A percentile compares a stretch with the other conserved stretches of the same genome.
These are phyloP conservation scores for Lagocephalus sceleratus DNA, from an alignment of 2,797 vertebrate genomes.

Conservation along the genomic window DNA sequence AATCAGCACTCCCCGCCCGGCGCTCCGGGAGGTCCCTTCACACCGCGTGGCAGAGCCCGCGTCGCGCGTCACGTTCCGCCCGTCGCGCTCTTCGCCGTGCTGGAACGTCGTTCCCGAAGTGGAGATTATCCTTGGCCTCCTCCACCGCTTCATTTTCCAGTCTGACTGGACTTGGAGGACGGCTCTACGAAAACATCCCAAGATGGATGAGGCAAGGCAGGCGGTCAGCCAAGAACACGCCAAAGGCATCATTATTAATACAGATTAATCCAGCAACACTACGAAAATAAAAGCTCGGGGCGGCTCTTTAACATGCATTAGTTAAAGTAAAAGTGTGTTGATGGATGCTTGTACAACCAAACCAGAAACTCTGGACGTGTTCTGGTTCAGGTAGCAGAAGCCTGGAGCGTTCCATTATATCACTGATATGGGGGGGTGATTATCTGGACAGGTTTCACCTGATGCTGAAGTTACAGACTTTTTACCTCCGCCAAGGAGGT, in stretches of 20 bases:
- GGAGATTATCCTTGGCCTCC: neutral
- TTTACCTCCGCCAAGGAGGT: too few species aligned
- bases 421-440: too few species aligned
- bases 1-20: slow-evolving; percentile 48
- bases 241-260: slow-evolving; percentile 1
- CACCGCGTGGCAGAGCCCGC: slow-evolving; percentile 18
- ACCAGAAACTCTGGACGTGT: too few species aligned
- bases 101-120: neutral
- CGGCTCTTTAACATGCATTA: neutral
- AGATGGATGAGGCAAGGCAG: slow-evolving; percentile 2
- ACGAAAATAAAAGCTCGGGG: neutral
- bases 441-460: too few species aligned
- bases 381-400: too few species aligned
- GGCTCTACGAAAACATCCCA: neutral
- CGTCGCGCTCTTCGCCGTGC: slow-evolving; percentile 2
- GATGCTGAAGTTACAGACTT: too few species aligned
- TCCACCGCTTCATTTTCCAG: neutral
- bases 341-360: neutral
- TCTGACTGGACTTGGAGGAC: neutral
- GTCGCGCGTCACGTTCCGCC: slow-evolving; percentile 21
- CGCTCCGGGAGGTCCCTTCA: slow-evolving; percentile 43
- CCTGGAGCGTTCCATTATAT: too few species aligned
- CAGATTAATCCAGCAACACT: slow-evolving; percentile 1
- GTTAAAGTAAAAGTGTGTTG: neutral
- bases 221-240: slow-evolving; percentile 1